These are phyloP conservation scores for Otus sunia DNA, from an alignment of 2,113 vertebrate genomes.

Conservation along the genomic window DNA sequence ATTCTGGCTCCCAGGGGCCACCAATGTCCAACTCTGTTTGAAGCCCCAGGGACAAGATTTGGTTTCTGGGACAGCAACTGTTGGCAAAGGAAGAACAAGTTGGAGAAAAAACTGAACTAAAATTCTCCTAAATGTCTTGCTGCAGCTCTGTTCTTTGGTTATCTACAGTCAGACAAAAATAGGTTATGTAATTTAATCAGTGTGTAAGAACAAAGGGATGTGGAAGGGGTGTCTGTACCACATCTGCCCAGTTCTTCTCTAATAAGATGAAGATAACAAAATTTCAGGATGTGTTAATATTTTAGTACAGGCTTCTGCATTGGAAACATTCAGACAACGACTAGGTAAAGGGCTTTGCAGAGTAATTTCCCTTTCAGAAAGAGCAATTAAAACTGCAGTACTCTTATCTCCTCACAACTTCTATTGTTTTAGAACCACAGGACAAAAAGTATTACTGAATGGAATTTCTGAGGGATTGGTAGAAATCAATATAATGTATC, in stretches of 20 bases:
- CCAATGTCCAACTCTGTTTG: neutral
- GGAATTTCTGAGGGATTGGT: neutral
- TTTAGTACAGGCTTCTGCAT: neutral
- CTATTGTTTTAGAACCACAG: constrained; percentile 24
- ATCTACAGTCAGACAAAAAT: neutral
- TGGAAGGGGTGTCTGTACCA: neutral
- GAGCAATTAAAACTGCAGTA: neutral
- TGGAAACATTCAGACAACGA: neutral
- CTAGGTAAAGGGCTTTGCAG: neutral
- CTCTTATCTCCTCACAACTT: neutral
- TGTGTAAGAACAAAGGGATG: neutral
- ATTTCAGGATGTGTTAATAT: neutral
- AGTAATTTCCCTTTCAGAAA: constrained; percentile 22
- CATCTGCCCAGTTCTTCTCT: neutral
- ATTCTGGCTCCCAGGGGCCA: neutral
- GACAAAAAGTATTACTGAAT: neutral
- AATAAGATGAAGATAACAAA: neutral
- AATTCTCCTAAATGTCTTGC: neutral
- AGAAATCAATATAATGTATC: constrained; percentile 19
- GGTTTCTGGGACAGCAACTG: neutral
- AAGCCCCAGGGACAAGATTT: neutral
- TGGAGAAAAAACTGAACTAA: neutral
- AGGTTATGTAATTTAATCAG: neutral
- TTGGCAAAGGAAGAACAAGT: neutral
- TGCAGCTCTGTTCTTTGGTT: neutral